Evolutionary conservation across 1,140 invertebrate species (phyloP), one percentile per base, ranked within the genome.

Genomic region (Brachionus rubens): DNA sequence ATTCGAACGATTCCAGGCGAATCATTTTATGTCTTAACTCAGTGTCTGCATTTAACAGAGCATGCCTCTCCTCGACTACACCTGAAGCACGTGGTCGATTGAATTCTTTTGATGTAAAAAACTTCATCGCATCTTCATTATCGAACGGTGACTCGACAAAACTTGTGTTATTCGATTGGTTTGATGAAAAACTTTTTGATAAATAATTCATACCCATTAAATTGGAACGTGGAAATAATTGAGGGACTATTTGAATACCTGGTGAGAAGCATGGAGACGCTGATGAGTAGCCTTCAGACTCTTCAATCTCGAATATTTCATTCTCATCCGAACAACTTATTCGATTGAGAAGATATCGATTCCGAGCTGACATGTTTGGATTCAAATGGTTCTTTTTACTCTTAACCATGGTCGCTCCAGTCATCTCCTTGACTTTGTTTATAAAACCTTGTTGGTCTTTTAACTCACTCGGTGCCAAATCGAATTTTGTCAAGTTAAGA

Each of bases 401-500:
- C n/a, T 46, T 65, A 24, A 28, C 59, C 9, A 19, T 65, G 9
- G 59, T 65, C 14, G 24, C 36, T 1, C 14, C 43, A 2, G 19
- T 9, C 33, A 28, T 19, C 24, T 72, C 46, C 16, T 54, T 72
- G 19, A 65, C 43, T 26, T 65, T 65, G 16, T 0, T 28, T 3
- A 72, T 50, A 19, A 50, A 50, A 4, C 16, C 21, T 3, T 48
- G 24, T 12, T 72, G 68, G 9, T 50, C 33, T n/a, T 54, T 30
- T 0, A 36, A 21, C 26, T 76, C 72, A 56, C 36, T 56, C 0
- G 52, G 48, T 21, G 87, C 81, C 36, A 88, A 76, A 81, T 89
- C 88, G 83, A 89, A 89, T 56, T 82, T 79, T 3, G 86, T 84
- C 1, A 89, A 81, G n/a, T 82, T 81, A 2, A 89, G 81, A 50